Evolutionary conservation across 1,140 invertebrate species (phyloP).

Genomic region (Babylonia areolata): DNA sequence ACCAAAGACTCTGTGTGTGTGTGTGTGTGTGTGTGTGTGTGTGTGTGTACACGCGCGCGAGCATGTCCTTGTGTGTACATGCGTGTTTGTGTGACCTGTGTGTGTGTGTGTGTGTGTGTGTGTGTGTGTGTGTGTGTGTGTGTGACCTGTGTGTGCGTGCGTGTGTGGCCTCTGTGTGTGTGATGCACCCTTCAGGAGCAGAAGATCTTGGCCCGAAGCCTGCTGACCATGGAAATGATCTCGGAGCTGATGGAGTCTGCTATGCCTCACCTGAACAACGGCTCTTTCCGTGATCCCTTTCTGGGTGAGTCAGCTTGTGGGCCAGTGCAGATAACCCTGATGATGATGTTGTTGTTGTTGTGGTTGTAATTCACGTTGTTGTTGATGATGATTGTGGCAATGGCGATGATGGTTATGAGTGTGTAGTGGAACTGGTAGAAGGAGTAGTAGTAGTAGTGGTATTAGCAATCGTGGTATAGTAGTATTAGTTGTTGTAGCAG

Average conservation of each 20-base stretch:
- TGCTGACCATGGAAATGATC: slow-evolving; percentile 4
- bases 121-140: slow-evolving; percentile 18
- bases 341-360: too few species aligned
- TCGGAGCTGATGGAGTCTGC: not conserved
- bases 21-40: not conserved
- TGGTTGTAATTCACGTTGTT: too few species aligned
- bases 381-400: too few species aligned
- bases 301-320: not conserved
- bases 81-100: not conserved
- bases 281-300: not conserved
- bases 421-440: too few species aligned
- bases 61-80: not conserved
- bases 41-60: too few species aligned
- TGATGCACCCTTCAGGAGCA: not conserved
- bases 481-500: too few species aligned
- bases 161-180: too few species aligned
- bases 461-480: too few species aligned
- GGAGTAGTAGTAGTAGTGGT: too few species aligned
- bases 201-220: not conserved
- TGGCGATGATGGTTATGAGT: too few species aligned
- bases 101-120: not conserved
- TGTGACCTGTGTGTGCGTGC: not conserved
- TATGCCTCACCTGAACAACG: not conserved
- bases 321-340: too few species aligned
- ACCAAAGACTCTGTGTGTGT: too few species aligned